Evolutionary conservation across 2,797 vertebrate genomes (phyloP), one percentile per base, ranked within the genome.

Genomic region (Danio kyathit): DNA sequence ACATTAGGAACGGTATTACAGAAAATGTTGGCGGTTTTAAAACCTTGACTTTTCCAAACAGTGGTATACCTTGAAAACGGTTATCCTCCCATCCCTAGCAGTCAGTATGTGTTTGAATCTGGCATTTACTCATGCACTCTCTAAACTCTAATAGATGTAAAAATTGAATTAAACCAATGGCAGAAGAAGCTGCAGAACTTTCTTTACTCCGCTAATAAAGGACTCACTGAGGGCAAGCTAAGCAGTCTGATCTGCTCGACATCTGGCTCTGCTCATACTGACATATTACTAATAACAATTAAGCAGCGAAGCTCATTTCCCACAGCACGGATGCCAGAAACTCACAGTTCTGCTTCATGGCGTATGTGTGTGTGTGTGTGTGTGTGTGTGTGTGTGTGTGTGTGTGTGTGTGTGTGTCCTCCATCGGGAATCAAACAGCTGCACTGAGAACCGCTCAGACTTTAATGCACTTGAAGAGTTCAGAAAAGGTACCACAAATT

Each of bases 201-300:
- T 10, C 46, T 38, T 29, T 21, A 69, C 5, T 66, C 64, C 5
- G 16, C 7, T 51, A n/a, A 70, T 52, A 70, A 52, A 70, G 16
- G 17, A 4, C 44, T 19, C 4, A 17, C 4, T 51, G 49, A 61
- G 38, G n/a, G 6, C 16, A 74, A 2, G 38, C 14, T 40, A 4
- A 54, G 10, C 11, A 13, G 10, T n/a, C 57, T 59, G 17, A 73
- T 73, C 7, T 46, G 54, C 12, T 59, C 16, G 17, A 5, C 3
- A 0, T 73, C 41, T 69, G 1, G 8, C 21, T 51, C 14, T 5
- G 46, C 44, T 74, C 43, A 38, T 60, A 60, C 11, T 12, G 59
- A 64, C 11, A 75, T 41, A 75, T 8, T 17, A 74, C 14, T 60
- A 16, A 61, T 40, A 21, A 60, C 56, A 49, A 46, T 48, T 48